Conservation (phyloP, 2,113 vertebrate species). For the Climacteris rufus region DNA sequence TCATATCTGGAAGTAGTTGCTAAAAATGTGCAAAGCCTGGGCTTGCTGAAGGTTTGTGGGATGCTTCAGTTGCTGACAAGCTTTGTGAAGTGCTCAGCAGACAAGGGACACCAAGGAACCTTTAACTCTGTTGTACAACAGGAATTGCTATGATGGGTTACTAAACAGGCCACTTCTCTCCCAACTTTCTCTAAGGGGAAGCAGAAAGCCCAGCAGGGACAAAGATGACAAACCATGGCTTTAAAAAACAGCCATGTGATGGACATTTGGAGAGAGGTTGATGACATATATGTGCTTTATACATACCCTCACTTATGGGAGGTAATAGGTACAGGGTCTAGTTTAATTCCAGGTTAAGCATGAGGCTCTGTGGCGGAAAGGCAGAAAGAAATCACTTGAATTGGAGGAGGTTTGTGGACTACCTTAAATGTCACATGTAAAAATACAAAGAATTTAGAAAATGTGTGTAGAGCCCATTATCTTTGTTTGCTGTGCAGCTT, state of each 20-base stretch:
- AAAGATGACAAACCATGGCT: neutral
- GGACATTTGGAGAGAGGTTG: neutral
- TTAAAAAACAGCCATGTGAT: neutral
- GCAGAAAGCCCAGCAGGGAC: neutral
- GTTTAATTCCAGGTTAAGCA: neutral
- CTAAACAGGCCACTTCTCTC: neutral
- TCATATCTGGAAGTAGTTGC: neutral
- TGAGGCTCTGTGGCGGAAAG: neutral
- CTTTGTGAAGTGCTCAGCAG: neutral
- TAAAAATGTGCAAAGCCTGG: neutral
- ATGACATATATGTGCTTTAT: neutral
- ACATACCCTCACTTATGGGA: no score
- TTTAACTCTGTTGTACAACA: neutral
- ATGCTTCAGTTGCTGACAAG: neutral
- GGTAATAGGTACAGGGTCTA: neutral
- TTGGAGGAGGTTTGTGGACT: neutral
- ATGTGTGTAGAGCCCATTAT: no score
- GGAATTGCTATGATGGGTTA: fast-evolving
- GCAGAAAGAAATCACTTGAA: neutral
- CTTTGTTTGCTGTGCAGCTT: neutral
- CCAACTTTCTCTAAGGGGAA: neutral
- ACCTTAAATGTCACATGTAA: fast-evolving
- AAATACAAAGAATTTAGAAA: neutral
- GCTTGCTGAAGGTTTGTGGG: neutral
- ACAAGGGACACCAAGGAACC: fast-evolving